Evolutionary conservation across 1,140 invertebrate genomes (phyloP).

Genomic region (Trinorchestia longiramus): DNA sequence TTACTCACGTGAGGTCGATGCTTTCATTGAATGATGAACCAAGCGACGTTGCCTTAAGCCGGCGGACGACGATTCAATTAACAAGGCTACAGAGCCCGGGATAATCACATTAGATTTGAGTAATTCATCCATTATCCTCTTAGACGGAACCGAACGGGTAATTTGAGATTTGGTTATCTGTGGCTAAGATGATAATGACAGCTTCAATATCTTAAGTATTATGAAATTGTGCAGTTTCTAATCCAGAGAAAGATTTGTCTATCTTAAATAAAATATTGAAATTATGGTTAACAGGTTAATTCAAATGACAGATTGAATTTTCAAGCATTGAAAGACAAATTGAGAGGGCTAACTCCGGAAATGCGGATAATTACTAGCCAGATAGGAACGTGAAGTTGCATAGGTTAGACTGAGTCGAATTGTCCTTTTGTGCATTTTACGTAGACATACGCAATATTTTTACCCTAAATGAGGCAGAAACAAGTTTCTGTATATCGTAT

Average conservation of each 20-base stretch:
- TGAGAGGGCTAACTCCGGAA: background rate
- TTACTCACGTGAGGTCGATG: background rate
- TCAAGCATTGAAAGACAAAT: background rate
- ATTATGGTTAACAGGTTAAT: background rate
- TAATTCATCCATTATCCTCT: background rate
- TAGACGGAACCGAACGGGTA: background rate
- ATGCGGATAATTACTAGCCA: no score
- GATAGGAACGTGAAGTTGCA: background rate
- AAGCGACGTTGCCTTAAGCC: background rate
- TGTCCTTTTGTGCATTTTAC: background rate
- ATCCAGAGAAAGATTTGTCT: background rate
- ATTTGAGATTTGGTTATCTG: background rate
- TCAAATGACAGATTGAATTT: background rate
- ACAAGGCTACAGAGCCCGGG: no score
- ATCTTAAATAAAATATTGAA: background rate
- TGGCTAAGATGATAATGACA: background rate
- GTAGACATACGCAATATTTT: background rate
- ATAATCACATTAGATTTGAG: background rate
- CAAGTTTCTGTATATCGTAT: background rate
- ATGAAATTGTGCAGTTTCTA: background rate
- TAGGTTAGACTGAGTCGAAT: background rate
- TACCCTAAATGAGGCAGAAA: background rate
- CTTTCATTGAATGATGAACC: background rate
- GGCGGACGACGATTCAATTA: background rate
- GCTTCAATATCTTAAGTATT: background rate